A percentile compares a stretch with the other conserved stretches of the same genome.
Conservation (phyloP, 2,888 invertebrate genomes). For the Psylliodes chrysocephalus region DNA sequence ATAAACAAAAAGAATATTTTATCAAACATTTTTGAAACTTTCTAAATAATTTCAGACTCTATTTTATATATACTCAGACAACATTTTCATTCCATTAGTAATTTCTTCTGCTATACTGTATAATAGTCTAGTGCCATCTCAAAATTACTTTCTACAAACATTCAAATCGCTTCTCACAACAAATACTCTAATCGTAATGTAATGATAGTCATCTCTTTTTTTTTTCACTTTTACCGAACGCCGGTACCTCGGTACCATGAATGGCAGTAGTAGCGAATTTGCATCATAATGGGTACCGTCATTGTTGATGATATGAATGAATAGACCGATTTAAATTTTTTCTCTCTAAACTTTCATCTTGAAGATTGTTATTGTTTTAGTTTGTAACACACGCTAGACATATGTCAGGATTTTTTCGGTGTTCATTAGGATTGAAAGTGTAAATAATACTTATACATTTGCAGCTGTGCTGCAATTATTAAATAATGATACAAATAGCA, state of each 20-base stretch:
- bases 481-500: too few relatives aligned
- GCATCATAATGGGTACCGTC: slow-evolving; percentile 4
- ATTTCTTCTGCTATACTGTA: too few relatives aligned
- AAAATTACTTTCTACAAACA: slow-evolving; percentile 5
- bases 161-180: neutral
- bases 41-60: too few relatives aligned
- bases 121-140: neutral
- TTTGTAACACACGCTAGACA: neutral
- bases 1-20: too few relatives aligned
- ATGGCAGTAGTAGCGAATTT: slow-evolving; percentile 1
- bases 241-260: neutral
- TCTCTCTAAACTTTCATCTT: neutral
- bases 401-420: neutral
- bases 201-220: neutral
- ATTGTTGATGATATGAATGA: slow-evolving; percentile 12
- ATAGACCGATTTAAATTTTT: neutral
- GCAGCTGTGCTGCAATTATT: too few relatives aligned
- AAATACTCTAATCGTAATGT: neutral
- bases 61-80: too few relatives aligned
- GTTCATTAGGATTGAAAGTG: neutral
- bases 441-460: too few relatives aligned
- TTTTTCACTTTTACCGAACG: slow-evolving; percentile 6
- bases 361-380: neutral
- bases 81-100: too few relatives aligned
- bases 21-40: too few relatives aligned